Conservation (phyloP, 2,888 invertebrate genomes). For the Subacronicta megacephala region DNA sequence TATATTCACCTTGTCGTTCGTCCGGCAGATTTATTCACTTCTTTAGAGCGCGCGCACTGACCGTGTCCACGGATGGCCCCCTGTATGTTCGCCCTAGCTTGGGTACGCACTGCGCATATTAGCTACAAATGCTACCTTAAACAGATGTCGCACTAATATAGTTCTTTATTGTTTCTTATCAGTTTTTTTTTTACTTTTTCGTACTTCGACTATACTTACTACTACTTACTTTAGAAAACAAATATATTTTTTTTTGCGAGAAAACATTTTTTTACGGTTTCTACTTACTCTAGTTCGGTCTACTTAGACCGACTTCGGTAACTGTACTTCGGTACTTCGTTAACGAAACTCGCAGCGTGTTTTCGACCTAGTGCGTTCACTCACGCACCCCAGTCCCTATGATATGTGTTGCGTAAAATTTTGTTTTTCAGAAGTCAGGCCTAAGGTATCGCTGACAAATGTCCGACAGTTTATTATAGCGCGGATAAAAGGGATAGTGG, state of each 20-base stretch:
- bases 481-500: conserved; percentile 64
- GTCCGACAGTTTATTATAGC: conserved; percentile 78
- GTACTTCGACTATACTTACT: no score
- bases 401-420: conserved; percentile 89
- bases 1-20: conserved; percentile 88
- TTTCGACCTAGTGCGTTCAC: conserved; percentile 67
- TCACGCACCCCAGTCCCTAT: conserved; percentile 75
- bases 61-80: conserved; percentile 77
- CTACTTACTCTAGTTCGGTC: no score
- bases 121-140: not conserved
- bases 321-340: no score
- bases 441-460: conserved; percentile 84
- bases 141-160: no score
- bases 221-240: no score
- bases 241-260: no score
- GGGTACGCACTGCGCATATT: conserved; percentile 60
- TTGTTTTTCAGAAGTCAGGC: conserved; percentile 84
- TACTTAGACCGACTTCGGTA: no score
- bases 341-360: conserved; percentile 43
- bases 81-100: conserved; percentile 64
- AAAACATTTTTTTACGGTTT: no score
- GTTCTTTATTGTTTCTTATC: no score
- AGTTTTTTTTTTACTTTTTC: no score
- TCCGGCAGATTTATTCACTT: conserved; percentile 88
- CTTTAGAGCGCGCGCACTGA: conserved; percentile 87